A percentile compares a stretch with the other conserved stretches of the same genome.
Evolutionary conservation across 2,888 invertebrate genomes (phyloP).

Genomic region (Nomada ferruginata): DNA sequence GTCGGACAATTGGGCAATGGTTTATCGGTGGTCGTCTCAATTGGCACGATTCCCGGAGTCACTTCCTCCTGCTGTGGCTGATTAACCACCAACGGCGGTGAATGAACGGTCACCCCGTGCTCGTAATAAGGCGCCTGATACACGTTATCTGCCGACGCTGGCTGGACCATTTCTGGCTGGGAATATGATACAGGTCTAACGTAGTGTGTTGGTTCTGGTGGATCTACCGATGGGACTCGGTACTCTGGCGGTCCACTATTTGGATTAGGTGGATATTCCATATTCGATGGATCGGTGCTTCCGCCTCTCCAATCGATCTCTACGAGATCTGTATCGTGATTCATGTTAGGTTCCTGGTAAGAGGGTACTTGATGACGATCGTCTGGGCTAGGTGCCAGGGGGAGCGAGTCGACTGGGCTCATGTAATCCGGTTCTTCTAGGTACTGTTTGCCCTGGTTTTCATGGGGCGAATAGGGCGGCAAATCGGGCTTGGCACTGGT

Average conservation of each 20-base stretch:
- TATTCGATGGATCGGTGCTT: neutral
- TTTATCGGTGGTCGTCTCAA: conserved; percentile 59
- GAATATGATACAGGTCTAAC: conserved; percentile 19
- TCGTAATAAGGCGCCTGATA: conserved; percentile 45
- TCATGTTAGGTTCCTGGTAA: conserved; percentile 34
- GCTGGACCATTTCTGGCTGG: conserved; percentile 7
- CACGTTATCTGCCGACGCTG: conserved; percentile 15
- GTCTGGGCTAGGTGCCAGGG: conserved; percentile 40
- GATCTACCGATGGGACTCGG: neutral
- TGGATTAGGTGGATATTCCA: neutral
- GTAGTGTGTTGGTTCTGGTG: neutral
- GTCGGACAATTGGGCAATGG: conserved; percentile 55
- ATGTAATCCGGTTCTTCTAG: conserved; percentile 19
- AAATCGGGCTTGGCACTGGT: conserved; percentile 2
- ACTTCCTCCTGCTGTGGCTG: neutral
- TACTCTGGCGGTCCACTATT: neutral
- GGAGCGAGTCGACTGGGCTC: conserved; percentile 20
- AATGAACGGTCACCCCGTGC: conserved; percentile 32
- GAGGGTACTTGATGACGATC: conserved; percentile 23
- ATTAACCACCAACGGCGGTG: conserved; percentile 35
- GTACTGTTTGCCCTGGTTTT: conserved; percentile 21
- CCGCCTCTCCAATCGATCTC: neutral
- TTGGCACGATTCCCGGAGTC: neutral
- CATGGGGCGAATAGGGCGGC: conserved; percentile 26
- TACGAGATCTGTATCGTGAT: conserved; percentile 5